Conservation (phyloP, 2,113 vertebrate genomes). For the Motacilla tschutschensis region DNA sequence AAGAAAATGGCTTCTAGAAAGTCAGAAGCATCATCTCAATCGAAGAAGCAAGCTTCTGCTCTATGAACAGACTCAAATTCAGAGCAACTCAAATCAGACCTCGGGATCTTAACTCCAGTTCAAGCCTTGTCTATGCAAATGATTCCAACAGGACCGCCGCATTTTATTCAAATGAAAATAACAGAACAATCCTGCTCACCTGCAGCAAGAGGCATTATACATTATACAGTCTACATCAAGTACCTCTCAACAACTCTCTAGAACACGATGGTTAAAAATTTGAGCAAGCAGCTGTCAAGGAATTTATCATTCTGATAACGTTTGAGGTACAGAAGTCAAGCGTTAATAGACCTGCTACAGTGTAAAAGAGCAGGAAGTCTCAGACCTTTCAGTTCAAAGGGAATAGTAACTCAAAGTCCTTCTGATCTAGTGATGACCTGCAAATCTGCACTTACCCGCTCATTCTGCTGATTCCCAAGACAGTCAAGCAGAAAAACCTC, state of each 20-base stretch:
- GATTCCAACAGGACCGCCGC: not conserved
- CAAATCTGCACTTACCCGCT: not conserved
- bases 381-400: not conserved
- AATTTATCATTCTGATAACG: not conserved
- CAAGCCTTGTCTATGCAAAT: not conserved
- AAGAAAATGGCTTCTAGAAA: not conserved
- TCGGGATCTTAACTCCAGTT: not conserved
- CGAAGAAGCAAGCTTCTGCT: not conserved
- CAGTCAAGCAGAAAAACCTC: not conserved
- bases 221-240: not conserved
- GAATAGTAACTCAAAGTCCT: not conserved
- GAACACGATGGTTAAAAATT: not conserved
- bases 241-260: not conserved
- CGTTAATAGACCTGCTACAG: not conserved
- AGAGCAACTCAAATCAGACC: not conserved
- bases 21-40: not conserved
- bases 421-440: not conserved
- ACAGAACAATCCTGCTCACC: not conserved
- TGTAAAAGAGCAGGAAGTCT: not conserved
- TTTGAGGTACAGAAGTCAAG: not conserved
- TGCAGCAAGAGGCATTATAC: not conserved
- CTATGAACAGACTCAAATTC: not conserved
- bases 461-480: not conserved
- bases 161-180: not conserved
- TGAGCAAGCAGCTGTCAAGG: not conserved